These are phyloP conservation scores for Polypedilum pembai DNA, from an alignment of 1,140 invertebrate species.

Conservation along the genomic window DNA sequence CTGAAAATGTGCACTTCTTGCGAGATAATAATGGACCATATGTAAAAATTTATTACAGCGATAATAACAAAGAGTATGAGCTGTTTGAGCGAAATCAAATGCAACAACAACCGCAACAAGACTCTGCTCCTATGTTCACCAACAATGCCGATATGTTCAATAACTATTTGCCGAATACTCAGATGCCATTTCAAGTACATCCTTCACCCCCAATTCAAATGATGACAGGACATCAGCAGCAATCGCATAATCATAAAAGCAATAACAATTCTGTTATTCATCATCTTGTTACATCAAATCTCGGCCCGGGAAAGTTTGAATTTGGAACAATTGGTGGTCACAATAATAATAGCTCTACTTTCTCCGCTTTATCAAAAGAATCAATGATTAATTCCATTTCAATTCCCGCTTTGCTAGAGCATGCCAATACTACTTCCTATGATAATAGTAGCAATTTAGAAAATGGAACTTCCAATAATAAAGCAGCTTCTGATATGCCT, in stretches of 20 bases:
- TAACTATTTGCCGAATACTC: conserved; percentile 20
- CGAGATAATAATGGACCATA: conserved; percentile 11
- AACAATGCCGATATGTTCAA: background rate
- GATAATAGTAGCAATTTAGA: conserved; percentile 31
- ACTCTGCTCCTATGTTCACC: background rate
- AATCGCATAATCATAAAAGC: background rate
- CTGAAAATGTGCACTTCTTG: conserved; percentile 7
- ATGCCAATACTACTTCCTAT: background rate
- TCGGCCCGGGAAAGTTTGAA: conserved; percentile 68
- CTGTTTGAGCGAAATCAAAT: background rate
- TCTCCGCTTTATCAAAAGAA: too few relatives aligned
- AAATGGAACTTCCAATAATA: conserved; percentile 28
- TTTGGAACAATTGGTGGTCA: conserved; percentile 67
- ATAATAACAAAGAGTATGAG: conserved; percentile 7
- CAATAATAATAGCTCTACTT: conserved; percentile 42
- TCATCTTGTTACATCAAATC: conserved; percentile 66
- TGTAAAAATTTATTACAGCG: conserved; percentile 1
- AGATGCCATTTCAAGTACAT: background rate
- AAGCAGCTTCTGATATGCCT: conserved; percentile 20
- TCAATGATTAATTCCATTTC: conserved; percentile 36
- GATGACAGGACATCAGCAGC: background rate
- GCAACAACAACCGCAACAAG: background rate
- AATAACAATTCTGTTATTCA: conserved; percentile 47
- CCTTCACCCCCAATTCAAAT: background rate
- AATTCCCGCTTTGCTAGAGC: conserved; percentile 36